A percentile compares a stretch with the other conserved stretches of the same genome.
These are phyloP conservation scores for Cantharis rustica DNA, from an alignment of 2,888 invertebrate species.

Conservation along the genomic window DNA sequence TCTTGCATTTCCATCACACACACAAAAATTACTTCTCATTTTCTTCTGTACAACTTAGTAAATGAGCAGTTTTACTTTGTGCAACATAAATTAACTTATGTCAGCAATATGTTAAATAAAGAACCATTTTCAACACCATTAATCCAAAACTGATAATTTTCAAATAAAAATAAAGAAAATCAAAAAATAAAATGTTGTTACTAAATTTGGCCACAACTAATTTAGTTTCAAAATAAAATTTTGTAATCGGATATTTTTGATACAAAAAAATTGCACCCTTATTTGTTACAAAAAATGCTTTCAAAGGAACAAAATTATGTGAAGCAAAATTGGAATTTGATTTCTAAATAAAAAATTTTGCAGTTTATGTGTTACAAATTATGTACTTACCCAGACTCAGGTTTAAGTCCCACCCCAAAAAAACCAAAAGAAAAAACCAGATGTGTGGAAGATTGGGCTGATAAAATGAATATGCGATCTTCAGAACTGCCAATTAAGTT, in stretches of 20 bases:
- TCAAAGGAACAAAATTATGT: too few relatives aligned
- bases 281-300: background rate
- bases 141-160: background rate
- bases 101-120: background rate
- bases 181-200: background rate
- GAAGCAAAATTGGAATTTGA: background rate
- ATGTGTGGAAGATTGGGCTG: constrained; percentile 57
- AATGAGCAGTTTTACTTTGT: background rate
- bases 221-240: background rate
- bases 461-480: constrained; percentile 36
- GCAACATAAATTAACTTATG: background rate
- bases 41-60: background rate
- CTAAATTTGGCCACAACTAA: background rate
- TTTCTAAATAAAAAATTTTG: background rate
- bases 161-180: background rate
- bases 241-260: background rate
- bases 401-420: constrained; percentile 36
- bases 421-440: constrained; percentile 38
- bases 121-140: background rate
- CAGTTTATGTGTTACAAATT: constrained; percentile 8
- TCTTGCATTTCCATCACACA: background rate
- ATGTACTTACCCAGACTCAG: constrained; percentile 39
- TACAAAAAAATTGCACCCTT: background rate
- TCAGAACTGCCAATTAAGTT: constrained; percentile 23
- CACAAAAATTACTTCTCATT: background rate